These are phyloP conservation scores for Iphiclides podalirius DNA, from an alignment of 2,888 invertebrate genomes.

Conservation along the genomic window DNA sequence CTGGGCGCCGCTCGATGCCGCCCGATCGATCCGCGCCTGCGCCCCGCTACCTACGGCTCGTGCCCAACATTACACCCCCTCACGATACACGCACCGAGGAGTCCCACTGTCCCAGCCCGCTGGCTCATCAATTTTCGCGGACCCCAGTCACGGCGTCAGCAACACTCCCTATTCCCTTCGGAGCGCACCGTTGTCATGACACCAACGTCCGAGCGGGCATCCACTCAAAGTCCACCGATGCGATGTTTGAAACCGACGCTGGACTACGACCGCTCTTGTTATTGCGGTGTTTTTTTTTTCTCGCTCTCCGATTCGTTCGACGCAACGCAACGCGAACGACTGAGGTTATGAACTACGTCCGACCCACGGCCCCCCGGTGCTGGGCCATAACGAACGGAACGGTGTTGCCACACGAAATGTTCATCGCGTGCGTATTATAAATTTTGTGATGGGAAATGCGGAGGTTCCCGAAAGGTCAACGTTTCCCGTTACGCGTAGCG, in stretches of 20 bases:
- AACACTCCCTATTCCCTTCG: slow-evolving; percentile 4
- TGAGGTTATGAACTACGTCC: slow-evolving; percentile 1
- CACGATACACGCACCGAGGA: neutral
- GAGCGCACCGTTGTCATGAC: slow-evolving; percentile 11
- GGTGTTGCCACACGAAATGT: slow-evolving; percentile 19
- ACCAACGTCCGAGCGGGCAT: slow-evolving; percentile 1
- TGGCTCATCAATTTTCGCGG: too few relatives aligned
- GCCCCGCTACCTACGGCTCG: slow-evolving; percentile 41
- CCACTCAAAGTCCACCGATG: slow-evolving; percentile 19
- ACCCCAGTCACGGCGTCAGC: too few relatives aligned
- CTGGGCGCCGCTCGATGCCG: slow-evolving; percentile 38
- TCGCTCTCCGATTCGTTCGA: neutral
- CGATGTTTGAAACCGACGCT: slow-evolving; percentile 26
- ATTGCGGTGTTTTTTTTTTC: slow-evolving; percentile 13
- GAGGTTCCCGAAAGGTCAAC: slow-evolving; percentile 54
- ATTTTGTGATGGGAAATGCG: slow-evolving; percentile 39
- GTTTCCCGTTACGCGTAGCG: slow-evolving; percentile 54
- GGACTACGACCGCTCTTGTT: slow-evolving; percentile 16
- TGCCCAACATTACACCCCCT: slow-evolving; percentile 28
- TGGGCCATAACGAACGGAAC: slow-evolving; percentile 2
- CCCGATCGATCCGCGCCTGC: slow-evolving; percentile 52
- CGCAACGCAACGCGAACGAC: slow-evolving; percentile 1
- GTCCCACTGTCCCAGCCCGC: too few relatives aligned
- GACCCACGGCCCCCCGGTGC: slow-evolving; percentile 4
- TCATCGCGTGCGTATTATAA: slow-evolving; percentile 6